phyloP scores from a whole-genome alignment of 2,113 vertebrate species.

The Polyodon spathula region DNA sequence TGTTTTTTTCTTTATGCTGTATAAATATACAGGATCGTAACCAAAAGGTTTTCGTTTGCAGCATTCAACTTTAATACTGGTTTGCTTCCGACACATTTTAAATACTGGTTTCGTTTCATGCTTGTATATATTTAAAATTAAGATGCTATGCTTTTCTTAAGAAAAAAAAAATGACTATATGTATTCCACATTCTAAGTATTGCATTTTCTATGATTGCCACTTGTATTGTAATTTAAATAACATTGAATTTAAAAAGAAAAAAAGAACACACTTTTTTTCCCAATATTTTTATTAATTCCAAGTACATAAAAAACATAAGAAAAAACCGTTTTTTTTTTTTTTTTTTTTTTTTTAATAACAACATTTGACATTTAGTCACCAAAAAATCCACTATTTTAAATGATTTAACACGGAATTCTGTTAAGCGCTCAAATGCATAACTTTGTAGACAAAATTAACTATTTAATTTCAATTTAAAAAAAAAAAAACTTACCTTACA shows the following conservation, averaged over 20 bases:
- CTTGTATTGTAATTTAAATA: no score
- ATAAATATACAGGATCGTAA: no score
- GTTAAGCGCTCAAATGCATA: conserved; percentile 24
- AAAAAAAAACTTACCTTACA: conserved; percentile 36
- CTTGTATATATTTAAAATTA: no score
- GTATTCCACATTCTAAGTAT: no score
- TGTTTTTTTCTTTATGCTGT: no score
- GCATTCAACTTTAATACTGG: no score
- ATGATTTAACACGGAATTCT: conserved; percentile 45
- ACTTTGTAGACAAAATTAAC: conserved; percentile 26
- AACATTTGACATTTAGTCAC: conserved; percentile 48
- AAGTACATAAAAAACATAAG: conserved; percentile 51
- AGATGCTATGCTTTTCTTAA: no score
- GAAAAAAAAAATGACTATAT: no score
- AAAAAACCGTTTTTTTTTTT: conserved; percentile 16
- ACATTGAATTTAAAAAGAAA: conserved; percentile 12
- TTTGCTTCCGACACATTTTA: no score
- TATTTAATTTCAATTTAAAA: conserved; percentile 29
- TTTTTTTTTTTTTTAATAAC: conserved; percentile 35
- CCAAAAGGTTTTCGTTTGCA: no score
- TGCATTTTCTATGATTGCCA: background rate
- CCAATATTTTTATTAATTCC: conserved; percentile 58
- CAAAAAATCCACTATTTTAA: conserved; percentile 44
- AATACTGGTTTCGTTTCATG: no score
- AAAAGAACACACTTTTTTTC: conserved; percentile 2